phyloP scores from a whole-genome alignment of 2,797 vertebrate species.

The Micrastur ruficollis region DNA sequence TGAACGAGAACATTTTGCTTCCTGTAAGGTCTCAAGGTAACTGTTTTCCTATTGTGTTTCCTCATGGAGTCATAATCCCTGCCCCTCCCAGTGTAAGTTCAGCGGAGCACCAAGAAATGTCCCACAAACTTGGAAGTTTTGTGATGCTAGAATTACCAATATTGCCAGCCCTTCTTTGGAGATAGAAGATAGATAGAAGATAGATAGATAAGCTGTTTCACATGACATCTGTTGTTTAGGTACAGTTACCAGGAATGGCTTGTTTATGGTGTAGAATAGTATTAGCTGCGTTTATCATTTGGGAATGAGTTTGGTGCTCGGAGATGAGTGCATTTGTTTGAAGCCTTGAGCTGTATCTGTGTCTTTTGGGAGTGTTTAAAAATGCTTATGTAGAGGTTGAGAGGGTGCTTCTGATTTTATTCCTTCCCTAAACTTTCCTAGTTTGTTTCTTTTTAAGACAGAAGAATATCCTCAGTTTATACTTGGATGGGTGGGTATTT shows the following conservation, averaged over 20 bases:
- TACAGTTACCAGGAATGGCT: background rate
- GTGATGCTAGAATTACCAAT: background rate
- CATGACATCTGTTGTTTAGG: background rate
- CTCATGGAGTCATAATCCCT: background rate
- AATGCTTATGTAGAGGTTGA: background rate
- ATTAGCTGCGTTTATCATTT: background rate
- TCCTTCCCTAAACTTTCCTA: background rate
- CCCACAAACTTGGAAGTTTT: background rate
- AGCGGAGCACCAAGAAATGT: background rate
- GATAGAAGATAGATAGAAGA: no score
- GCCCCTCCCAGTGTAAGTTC: accelerated
- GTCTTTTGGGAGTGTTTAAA: background rate
- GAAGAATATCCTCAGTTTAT: background rate
- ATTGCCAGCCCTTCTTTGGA: background rate
- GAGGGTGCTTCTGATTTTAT: background rate
- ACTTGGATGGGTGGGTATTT: background rate
- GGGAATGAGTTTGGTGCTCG: background rate
- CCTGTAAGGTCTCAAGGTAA: background rate
- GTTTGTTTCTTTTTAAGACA: background rate
- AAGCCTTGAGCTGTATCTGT: background rate
- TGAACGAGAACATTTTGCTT: background rate
- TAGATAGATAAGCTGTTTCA: background rate
- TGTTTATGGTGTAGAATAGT: background rate
- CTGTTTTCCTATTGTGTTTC: background rate
- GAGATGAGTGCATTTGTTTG: background rate